Conservation (phyloP, 2,888 invertebrate genomes). For the Apamea monoglypha region DNA sequence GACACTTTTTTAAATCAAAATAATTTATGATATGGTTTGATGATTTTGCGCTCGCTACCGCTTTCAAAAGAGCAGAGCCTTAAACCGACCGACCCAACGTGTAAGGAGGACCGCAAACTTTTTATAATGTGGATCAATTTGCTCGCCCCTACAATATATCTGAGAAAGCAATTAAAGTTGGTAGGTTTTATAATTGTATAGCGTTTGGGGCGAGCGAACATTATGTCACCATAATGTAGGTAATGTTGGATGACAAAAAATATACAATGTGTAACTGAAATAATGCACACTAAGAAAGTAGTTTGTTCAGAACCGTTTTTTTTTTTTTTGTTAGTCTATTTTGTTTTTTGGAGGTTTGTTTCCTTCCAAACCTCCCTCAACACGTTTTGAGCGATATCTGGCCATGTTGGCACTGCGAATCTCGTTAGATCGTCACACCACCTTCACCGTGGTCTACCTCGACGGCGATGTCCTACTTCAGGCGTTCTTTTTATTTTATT, state of each 20-base stretch:
- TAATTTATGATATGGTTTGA: too few relatives aligned
- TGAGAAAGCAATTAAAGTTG: conserved; percentile 60
- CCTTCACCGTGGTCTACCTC: too few relatives aligned
- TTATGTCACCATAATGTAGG: conserved; percentile 10
- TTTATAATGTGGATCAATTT: conserved; percentile 63
- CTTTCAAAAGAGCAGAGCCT: conserved; percentile 20
- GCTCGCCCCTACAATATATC: conserved; percentile 61
- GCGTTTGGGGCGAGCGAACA: conserved; percentile 14
- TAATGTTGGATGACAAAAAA: conserved; percentile 22
- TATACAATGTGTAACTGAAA: background rate
- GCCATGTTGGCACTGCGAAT: too few relatives aligned
- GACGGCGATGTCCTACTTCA: too few relatives aligned
- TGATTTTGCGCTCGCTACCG: background rate
- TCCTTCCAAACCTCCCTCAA: too few relatives aligned
- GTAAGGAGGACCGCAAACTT: conserved; percentile 55
- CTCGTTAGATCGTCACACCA: too few relatives aligned
- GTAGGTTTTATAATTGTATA: conserved; percentile 50
- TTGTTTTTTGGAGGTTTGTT: too few relatives aligned
- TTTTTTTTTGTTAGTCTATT: too few relatives aligned
- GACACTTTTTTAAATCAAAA: too few relatives aligned
- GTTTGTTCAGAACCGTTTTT: background rate
- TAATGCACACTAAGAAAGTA: background rate
- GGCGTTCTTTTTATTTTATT: too few relatives aligned
- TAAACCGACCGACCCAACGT: conserved; percentile 35
- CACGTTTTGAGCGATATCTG: too few relatives aligned